Evolutionary conservation across 1,140 invertebrate genomes (phyloP), one percentile per base, ranked within the genome.

Genomic region (Drosophila nasuta): DNA sequence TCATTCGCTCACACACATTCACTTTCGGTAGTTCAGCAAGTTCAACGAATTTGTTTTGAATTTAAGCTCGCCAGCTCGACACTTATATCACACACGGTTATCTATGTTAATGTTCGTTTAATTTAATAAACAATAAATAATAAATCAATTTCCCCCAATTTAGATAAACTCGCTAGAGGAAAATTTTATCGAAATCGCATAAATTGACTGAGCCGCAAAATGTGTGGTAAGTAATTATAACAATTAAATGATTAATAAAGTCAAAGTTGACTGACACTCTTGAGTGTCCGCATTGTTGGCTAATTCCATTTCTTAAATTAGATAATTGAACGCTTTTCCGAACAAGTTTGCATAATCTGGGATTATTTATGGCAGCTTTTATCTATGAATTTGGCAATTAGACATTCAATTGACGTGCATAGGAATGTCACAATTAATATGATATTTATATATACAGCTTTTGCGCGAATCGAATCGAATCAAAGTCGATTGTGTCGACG

Each of bases 151-250:
- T 20, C 3, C 6, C 10, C 20, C 5, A 51, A n/a, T 71, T 51
- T 8, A 67, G 69, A 6, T 38, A 33, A n/a, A 15, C 25, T 10
- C 13, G 2, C 6, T 33, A 10, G 30, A 33, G 1, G 17, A 6
- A 43, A 33, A 17, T 11, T 28, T 43, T 7, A 20, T 20, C 38
- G 5, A 28, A 1, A 54, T 1, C 15, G 6, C 35, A 62, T 5
- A 11, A 17, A 48, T n/a, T 52, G 30, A 62, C 3, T 5, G 20
- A 69, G 15, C 11, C 1, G 5, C 15, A 56, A 57, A 70, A 79
- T 79, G 77, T 79, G 77, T 68, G 77, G 77, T 79, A 59, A 79
- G 77, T 77, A 33, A 38, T 35, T 7, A 41, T 57, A 10, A 30
- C 13, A 43, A 43, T 13, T 13, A 43, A 43, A 43, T 13, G 41